A percentile compares a stretch with the other conserved stretches of the same genome.
phyloP scores from a whole-genome alignment of 2,113 vertebrate genomes.

The Chascanopsetta lugubris region DNA sequence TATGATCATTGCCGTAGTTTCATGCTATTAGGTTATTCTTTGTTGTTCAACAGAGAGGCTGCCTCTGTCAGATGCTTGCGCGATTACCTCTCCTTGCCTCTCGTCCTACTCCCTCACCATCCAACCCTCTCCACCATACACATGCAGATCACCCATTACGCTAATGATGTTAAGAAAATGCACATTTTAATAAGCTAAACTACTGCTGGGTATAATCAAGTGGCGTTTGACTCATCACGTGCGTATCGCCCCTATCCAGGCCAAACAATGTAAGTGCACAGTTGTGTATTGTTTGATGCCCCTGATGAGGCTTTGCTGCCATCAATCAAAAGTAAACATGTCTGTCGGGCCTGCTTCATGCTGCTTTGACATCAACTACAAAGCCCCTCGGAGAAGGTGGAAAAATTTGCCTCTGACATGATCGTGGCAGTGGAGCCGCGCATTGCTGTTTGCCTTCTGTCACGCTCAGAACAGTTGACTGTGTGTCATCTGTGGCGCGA shows the following conservation, averaged over 20 bases:
- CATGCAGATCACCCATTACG: neutral
- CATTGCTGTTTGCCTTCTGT: constrained; percentile 14
- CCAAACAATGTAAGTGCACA: constrained; percentile 18
- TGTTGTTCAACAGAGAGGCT: constrained; percentile 14
- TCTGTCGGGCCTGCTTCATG: constrained; percentile 36
- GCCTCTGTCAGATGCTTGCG: neutral
- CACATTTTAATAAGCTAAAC: constrained; percentile 51
- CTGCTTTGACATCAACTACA: constrained; percentile 30
- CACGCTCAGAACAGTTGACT: constrained; percentile 24
- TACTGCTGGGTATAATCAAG: constrained; percentile 15
- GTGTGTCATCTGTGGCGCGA: constrained; percentile 10
- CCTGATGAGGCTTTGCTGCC: constrained; percentile 49
- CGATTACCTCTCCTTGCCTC: neutral
- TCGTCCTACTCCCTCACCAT: neutral
- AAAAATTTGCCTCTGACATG: constrained; percentile 42
- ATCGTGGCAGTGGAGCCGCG: constrained; percentile 23
- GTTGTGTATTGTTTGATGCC: constrained; percentile 36
- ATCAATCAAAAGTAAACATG: constrained; percentile 61
- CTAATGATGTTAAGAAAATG: constrained; percentile 52
- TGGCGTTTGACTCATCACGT: constrained; percentile 52
- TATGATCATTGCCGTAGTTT: constrained; percentile 19
- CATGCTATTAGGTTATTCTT: constrained; percentile 3
- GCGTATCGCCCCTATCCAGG: constrained; percentile 40
- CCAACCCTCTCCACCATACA: neutral
- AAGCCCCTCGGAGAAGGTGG: constrained; percentile 19